These are phyloP conservation scores for Brachynemurus nebulosus DNA, from an alignment of 2,888 invertebrate species.

Conservation along the genomic window DNA sequence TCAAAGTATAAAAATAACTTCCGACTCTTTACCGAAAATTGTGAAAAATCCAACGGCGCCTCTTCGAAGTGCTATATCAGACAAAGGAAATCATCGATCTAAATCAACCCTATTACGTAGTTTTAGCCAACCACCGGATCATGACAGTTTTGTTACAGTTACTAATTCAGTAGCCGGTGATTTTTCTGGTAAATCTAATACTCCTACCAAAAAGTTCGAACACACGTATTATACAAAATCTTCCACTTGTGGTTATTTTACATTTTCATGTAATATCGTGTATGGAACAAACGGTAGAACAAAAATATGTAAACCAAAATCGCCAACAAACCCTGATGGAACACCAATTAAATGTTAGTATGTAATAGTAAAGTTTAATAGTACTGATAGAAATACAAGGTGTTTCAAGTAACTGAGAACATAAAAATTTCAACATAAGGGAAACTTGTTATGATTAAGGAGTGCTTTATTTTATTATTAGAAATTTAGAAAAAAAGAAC, in stretches of 20 bases:
- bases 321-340: slow-evolving; percentile 63
- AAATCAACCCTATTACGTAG: not conserved
- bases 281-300: slow-evolving; percentile 62
- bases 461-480: too few species aligned
- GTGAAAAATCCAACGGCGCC: slow-evolving; percentile 26
- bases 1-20: slow-evolving; percentile 41
- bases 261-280: slow-evolving; percentile 71
- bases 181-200: slow-evolving; percentile 43
- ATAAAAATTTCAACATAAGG: too few species aligned
- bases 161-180: slow-evolving; percentile 69
- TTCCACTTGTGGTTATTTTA: slow-evolving; percentile 76
- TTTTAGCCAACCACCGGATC: slow-evolving; percentile 15
- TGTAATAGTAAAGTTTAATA: not conserved
- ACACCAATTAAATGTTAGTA: slow-evolving; percentile 45
- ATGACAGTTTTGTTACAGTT: slow-evolving; percentile 59
- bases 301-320: slow-evolving; percentile 69
- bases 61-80: slow-evolving; percentile 23
- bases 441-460: too few species aligned
- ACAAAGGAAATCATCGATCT: not conserved
- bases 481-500: too few species aligned
- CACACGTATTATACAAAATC: slow-evolving; percentile 76
- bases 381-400: not conserved
- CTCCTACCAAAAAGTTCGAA: slow-evolving; percentile 50
- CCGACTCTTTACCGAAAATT: slow-evolving; percentile 27
- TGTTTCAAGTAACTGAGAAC: too few species aligned